phyloP scores from a whole-genome alignment of 1,140 invertebrate genomes.

The Aporrectodea caliginosa region DNA sequence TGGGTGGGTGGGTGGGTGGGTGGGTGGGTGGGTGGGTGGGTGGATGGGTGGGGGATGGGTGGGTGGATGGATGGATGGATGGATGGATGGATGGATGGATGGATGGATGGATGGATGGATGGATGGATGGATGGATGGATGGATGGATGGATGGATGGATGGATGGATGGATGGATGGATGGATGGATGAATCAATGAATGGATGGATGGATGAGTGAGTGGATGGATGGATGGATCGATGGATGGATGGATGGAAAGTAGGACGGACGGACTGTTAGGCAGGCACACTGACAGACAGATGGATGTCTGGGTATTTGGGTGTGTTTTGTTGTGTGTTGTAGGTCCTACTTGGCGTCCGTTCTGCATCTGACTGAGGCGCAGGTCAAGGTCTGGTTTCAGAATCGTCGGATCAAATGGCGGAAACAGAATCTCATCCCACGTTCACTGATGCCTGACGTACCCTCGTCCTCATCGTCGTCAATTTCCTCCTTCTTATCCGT shows the following conservation, averaged over 20 bases:
- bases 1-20: too few relatives aligned
- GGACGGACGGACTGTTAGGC: too few relatives aligned
- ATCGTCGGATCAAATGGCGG: background rate
- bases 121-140: background rate
- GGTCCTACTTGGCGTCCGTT: background rate
- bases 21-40: too few relatives aligned
- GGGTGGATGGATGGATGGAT: too few relatives aligned
- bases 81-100: too few relatives aligned
- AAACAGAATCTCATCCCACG: background rate
- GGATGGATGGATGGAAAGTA: too few relatives aligned
- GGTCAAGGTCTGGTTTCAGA: background rate
- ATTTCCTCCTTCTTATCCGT: background rate
- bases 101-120: too few relatives aligned
- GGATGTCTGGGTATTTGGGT: background rate
- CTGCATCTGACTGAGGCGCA: background rate
- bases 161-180: background rate
- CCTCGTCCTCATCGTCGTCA: background rate
- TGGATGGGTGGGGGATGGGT: too few relatives aligned
- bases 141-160: too few relatives aligned
- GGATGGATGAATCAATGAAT: too few relatives aligned
- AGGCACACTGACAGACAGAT: background rate
- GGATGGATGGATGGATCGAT: too few relatives aligned
- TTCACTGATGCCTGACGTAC: background rate
- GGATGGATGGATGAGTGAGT: background rate
- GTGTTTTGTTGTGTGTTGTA: too few relatives aligned